phyloP scores from a whole-genome alignment of 2,113 vertebrate species.

The Chaetodon trifascialis region DNA sequence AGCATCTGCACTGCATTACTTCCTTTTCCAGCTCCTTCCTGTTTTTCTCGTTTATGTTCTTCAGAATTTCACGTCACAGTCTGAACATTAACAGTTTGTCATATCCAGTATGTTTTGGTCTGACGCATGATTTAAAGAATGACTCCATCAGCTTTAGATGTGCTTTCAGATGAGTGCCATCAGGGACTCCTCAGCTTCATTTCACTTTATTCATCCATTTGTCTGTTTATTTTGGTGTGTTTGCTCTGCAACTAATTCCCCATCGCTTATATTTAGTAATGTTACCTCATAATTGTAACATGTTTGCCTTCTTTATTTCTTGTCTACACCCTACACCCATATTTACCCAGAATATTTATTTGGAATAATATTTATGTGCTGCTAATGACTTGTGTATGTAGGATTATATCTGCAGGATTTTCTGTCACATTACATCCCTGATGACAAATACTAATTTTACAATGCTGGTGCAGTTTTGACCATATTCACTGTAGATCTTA shows the following conservation, averaged over 20 bases:
- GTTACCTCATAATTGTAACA: not conserved
- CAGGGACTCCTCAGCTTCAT: too few species aligned
- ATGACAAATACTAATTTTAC: not conserved
- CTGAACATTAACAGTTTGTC: slow-evolving; percentile 7
- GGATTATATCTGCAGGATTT: not conserved
- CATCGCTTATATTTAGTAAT: not conserved
- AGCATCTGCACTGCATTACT: slow-evolving; percentile 21
- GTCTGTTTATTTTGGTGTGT: not conserved
- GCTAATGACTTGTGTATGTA: not conserved
- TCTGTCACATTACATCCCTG: not conserved
- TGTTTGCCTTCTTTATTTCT: not conserved
- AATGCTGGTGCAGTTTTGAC: not conserved
- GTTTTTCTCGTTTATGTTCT: not conserved
- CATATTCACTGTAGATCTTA: not conserved
- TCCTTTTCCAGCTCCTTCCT: not conserved
- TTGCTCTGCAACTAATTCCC: not conserved
- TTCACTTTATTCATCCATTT: not conserved
- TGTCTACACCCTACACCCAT: not conserved
- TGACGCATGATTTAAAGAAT: slow-evolving; percentile 7
- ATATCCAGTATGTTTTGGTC: not conserved
- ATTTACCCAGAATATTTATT: not conserved
- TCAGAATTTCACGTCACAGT: not conserved
- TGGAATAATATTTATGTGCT: not conserved
- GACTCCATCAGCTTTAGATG: not conserved
- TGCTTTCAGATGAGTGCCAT: not conserved